A percentile compares a stretch with the other conserved stretches of the same genome.
Conservation (phyloP, 2,797 vertebrate genomes). For the Cossypha heuglini region DNA sequence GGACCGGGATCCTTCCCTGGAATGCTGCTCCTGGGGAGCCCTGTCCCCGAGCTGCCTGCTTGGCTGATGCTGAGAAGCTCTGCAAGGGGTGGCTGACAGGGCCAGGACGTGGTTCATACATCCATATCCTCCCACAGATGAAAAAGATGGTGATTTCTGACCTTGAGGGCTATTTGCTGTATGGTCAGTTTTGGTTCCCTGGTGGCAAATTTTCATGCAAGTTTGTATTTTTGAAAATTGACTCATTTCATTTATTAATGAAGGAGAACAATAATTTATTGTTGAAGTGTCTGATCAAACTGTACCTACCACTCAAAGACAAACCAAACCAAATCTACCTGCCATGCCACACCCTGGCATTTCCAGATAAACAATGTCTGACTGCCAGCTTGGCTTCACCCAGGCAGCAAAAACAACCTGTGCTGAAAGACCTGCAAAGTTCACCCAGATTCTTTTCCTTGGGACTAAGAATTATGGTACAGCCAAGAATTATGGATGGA, state of each 20-base stretch:
- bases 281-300: not conserved
- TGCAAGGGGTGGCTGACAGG: rapidly evolving
- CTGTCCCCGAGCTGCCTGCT: rapidly evolving
- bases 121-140: not conserved
- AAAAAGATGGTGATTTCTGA: not conserved
- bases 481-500: not conserved
- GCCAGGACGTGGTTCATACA: rapidly evolving
- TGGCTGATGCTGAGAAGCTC: rapidly evolving
- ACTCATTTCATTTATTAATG: no score
- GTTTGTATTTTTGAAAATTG: no score
- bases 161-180: not conserved
- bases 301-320: not conserved
- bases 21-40: not conserved
- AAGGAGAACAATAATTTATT: not conserved
- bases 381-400: rapidly evolving
- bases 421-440: not conserved
- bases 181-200: not conserved
- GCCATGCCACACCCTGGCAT: not conserved
- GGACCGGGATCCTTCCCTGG: rapidly evolving
- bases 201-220: not conserved
- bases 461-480: not conserved
- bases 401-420: not conserved
- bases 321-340: not conserved
- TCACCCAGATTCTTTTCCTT: not conserved
- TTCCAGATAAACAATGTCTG: not conserved